Evolutionary conservation across 2,113 vertebrate genomes (phyloP), one percentile per base, ranked within the genome.

Genomic region (Trachemys scripta): DNA sequence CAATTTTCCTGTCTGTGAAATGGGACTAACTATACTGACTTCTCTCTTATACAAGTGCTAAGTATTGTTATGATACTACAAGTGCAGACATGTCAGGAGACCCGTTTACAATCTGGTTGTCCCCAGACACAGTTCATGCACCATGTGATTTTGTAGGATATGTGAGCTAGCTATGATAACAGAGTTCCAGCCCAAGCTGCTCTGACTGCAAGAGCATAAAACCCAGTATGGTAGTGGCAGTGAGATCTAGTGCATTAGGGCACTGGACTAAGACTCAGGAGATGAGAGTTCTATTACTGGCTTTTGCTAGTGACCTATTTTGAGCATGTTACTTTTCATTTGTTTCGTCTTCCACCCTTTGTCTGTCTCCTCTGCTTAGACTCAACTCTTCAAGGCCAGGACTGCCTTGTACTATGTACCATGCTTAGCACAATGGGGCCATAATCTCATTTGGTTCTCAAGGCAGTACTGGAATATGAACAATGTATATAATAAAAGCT

Each of bases 41-140:
- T 25, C 13, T 25, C 25, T 96, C 20, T 94, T 81, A 17, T n/a
- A 24, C 14, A 13, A 29, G 10, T 82, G 56, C 45, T 80, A 82
- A 94, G 89, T 92, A 47, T 14, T 78, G 42, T 78, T 47, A 47
- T 25, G 88, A 85, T 84, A 16, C 72, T 29, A 29, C 29, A 84
- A 59, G 82, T 95, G 69, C 57, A 72, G 47, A 45, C 9, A 7
- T 75, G 90, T 95, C 69, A 86, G 49, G 47, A 84, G 85, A 53
- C 56, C 51, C 1, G 9, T 65, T 25, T 78, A 84, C 42, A 49
- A 49, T n/a, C 57, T 56, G 0, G 0, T 84, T 57, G 82, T 13
- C 24, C 91, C 22, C 29, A n/a, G 62, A 69, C 12, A 12, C 75
- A 47, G 89, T 42, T 56, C 83, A 82, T 16, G 11, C 14, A 53